Evolutionary conservation across 2,888 invertebrate species (phyloP), one percentile per base, ranked within the genome.

Genomic region (Itoplectis maculator): DNA sequence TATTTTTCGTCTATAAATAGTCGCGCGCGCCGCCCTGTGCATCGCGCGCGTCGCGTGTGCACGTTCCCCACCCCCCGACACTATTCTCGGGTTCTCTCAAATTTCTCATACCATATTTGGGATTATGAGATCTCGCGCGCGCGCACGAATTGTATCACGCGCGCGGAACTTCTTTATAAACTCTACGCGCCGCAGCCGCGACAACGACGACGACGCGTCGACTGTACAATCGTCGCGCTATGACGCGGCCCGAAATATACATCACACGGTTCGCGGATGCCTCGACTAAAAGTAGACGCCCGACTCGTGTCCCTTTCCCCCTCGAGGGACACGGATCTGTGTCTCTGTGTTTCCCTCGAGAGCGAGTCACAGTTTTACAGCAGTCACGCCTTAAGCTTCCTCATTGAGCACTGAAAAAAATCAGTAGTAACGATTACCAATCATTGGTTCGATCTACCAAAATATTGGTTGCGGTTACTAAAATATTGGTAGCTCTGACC

Each of bases 1-100:
- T 91, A 91, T 91, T 91, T 92, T 91, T 92, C 90, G 85, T 89
- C 90, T 92, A 92, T 92, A 91, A 90, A 91, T 91, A 91, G 92
- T 51, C 59, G 59, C 51, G 42, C n/a, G 40, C 29, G 35, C 37
- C n/a, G 54, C 29, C 49, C 37, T 40, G 54, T 54, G 40, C 15
- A 51, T 18, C 59, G 37, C 35, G 7, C 40, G 63, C 35, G 47
- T 23, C n/a, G 23, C 66, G 49, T 81, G 61, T 18, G 56, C 61
- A 65, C 74, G 88, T n/a, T n/a, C n/a, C n/a, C 89, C 91, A 91
- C 91, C 91, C 87, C 91, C 87, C 87, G 89, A 29, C 92, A 91
- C 92, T 91, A 92, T 92, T 92, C 92, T 92, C 89, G 90, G n/a
- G 91, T 91, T 91, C 91, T 92, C 92, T 92, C 92, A 92, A 91